These are phyloP conservation scores for Orthonevra nobilis DNA, from an alignment of 2,888 invertebrate genomes.

Conservation along the genomic window DNA sequence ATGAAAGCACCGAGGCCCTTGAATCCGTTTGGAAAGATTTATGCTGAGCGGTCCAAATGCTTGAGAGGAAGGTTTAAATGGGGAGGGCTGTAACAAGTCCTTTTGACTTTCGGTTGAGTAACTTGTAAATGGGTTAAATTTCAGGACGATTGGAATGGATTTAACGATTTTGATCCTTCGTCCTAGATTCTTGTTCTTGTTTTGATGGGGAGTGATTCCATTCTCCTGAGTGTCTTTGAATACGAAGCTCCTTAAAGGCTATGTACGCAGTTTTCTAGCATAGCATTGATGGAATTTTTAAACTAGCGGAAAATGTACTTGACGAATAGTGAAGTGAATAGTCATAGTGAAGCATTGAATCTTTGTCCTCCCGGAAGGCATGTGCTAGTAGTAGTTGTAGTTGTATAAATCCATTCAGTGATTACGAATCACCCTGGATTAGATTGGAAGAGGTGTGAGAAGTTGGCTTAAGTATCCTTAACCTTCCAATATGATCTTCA, in stretches of 20 bases:
- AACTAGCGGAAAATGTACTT: no score
- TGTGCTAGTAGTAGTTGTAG: no score
- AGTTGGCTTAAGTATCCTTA: no score
- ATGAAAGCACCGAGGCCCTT: slow-evolving; percentile 40
- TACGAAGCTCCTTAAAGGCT: slow-evolving; percentile 26
- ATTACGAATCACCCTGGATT: no score
- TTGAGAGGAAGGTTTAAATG: neutral
- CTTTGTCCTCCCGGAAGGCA: no score
- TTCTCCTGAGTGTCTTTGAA: slow-evolving; percentile 39
- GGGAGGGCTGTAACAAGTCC: slow-evolving; percentile 29
- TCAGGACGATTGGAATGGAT: slow-evolving; percentile 63
- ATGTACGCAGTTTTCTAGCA: no score
- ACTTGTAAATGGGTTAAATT: slow-evolving; percentile 67
- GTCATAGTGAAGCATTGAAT: no score
- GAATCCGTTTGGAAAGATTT: slow-evolving; percentile 50
- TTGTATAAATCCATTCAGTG: no score
- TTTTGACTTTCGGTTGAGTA: slow-evolving; percentile 59
- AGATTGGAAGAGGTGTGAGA: no score
- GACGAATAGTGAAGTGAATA: no score
- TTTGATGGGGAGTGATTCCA: slow-evolving; percentile 17
- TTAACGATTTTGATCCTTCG: slow-evolving; percentile 33
- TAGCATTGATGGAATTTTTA: no score
- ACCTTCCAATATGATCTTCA: no score
- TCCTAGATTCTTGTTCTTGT: neutral
- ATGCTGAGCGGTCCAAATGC: slow-evolving; percentile 32